Evolutionary conservation across 2,797 vertebrate species (phyloP), one percentile per base, ranked within the genome.

Genomic region (Odontamblyopus rebecca): DNA sequence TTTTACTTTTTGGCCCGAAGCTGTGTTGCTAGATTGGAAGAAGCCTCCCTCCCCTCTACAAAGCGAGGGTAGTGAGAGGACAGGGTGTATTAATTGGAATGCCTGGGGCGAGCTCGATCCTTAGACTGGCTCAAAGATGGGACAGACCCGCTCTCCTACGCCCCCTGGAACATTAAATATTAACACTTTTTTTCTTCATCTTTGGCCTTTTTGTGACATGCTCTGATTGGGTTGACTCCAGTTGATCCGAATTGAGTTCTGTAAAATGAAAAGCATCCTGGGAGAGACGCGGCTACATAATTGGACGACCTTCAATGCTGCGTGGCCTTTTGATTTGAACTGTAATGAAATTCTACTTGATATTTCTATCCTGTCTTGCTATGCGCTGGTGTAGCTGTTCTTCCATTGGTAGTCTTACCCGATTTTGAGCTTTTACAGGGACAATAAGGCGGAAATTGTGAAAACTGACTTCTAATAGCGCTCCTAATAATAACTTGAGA

Each of bases 81-180:
- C 85, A 83, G 79, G 77, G 73, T 78, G 79, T 83, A 82, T 89
- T 93, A 93, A 94, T 94, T 93, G 88, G 89, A 90, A 72, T 60
- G 90, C 92, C 91, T 82, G 63, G 68, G 91, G 93, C 78, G 60
- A 79, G 76, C 71, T 78, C 73, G 62, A 61, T 79, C 78, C 80
- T 80, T 63, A 74, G 74, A 77, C 77, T 70, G 67, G 50, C 65
- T 76, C 73, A 72, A 66, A 68, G 75, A 76, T 67, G 70, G 83
- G 69, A 80, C 73, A 83, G 78, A 78, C 78, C 81, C 72, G 71
- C 75, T 82, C 88, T 88, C 60, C 41, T 73, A 72, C 59, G 59
- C 86, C 90, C 87, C 89, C 85, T 70, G n/a, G 81, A 88, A 89
- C 93, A 94, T 95, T 88, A 94, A 95, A 94, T 95, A 94, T 95